Base-by-base conservation (phyloP, 2,888 invertebrate species). In the Brachyopa scutellaris region DNA sequence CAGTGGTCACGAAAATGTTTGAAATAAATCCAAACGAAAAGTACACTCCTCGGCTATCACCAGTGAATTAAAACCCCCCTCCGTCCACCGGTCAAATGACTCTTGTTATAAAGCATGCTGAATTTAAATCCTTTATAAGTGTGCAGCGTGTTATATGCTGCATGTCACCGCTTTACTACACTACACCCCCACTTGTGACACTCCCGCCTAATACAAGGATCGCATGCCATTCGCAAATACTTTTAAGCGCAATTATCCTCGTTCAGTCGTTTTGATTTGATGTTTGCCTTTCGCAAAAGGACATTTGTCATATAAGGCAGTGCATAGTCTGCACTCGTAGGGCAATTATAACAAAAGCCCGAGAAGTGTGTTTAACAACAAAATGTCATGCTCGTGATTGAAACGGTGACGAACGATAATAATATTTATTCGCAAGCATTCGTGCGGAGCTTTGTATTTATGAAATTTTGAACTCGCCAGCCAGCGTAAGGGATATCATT, bases 371-470 rank as follows among this genome's bases (percentile, higher is more conserved):
- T 33, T 62, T 64, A 59, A 76, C 69, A 62, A 31, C 59, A 57
- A 62, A 76, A 69, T 76, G 69, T 69, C 79, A 57, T 80, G 80
- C 67, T 76, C 76, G 69, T 80, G 80, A 80, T 80, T 80, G 76
- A 64, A 70, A 45, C 59, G 62, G 74, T 69, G 73, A 42, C 62
- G 69, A n/a, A n/a, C n/a, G n/a, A n/a, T n/a, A n/a, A 53, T 76
- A 69, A 76, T 76, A 57, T 76, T 80, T 80, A 73, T 72, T 51
- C 49, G 42, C 72, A 57, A 36, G 33, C 77, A 49, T 57, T 77
- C 47, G 36, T 42, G 51, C 29, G 66, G 36, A 33, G 31, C 29
- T 51, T 19, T n/a, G n/a, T n/a, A n/a, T n/a, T n/a, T n/a, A n/a
- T n/a, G n/a, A n/a, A n/a, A n/a, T n/a, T n/a, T n/a, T n/a, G n/a